These are phyloP conservation scores for Nymphalis polychloros DNA, from an alignment of 2,888 invertebrate species.

Conservation along the genomic window DNA sequence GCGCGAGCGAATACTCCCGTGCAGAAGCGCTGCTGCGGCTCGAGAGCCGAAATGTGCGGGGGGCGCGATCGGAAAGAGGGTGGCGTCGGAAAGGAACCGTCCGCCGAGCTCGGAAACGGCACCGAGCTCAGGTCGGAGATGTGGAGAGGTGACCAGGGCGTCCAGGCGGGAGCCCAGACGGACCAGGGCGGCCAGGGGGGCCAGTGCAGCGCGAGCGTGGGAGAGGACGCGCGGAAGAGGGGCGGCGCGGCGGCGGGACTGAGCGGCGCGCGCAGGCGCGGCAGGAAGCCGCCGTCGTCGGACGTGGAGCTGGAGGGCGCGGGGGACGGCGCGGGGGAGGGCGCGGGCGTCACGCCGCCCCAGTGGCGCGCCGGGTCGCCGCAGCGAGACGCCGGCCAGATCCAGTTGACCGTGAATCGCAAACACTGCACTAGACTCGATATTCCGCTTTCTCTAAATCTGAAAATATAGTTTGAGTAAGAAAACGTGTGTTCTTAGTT, in stretches of 20 bases:
- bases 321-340: slow-evolving; percentile 39
- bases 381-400: slow-evolving; percentile 88
- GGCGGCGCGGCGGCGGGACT: slow-evolving; percentile 84
- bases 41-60: slow-evolving; percentile 80
- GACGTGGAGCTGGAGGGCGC: slow-evolving; percentile 81
- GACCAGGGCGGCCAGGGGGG: slow-evolving; percentile 84
- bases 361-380: slow-evolving; percentile 62
- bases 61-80: slow-evolving; percentile 85
- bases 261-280: slow-evolving; percentile 74
- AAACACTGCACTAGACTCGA: slow-evolving; percentile 91
- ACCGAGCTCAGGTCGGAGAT: slow-evolving; percentile 94
- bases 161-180: slow-evolving; percentile 83
- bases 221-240: slow-evolving; percentile 73
- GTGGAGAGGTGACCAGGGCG: slow-evolving; percentile 88
- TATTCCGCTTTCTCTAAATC: slow-evolving; percentile 97
- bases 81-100: slow-evolving; percentile 89
- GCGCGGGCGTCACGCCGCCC: slow-evolving; percentile 48
- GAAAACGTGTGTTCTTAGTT: not conserved
- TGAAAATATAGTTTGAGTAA: slow-evolving; percentile 55
- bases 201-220: slow-evolving; percentile 70
- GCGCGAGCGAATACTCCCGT: slow-evolving; percentile 76
- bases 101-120: slow-evolving; percentile 89
- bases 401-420: slow-evolving; percentile 84
- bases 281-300: slow-evolving; percentile 93
- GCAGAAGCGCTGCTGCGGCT: slow-evolving; percentile 82